phyloP scores from a whole-genome alignment of 2,888 invertebrate species.

The Neelides folsomi region DNA sequence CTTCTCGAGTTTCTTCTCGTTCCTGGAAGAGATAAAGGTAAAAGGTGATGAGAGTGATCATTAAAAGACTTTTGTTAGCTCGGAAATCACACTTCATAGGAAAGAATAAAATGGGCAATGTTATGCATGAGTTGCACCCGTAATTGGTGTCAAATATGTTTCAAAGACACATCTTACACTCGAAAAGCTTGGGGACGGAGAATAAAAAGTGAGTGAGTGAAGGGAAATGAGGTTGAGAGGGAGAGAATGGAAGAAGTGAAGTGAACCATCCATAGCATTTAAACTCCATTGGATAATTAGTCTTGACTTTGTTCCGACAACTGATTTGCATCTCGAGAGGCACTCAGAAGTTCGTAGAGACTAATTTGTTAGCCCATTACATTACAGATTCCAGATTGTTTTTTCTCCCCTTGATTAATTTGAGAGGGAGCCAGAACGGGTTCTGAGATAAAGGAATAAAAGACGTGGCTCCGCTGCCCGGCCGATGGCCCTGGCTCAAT shows the following conservation, averaged over 20 bases:
- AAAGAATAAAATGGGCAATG: too few relatives aligned
- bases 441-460: neutral
- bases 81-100: too few relatives aligned
- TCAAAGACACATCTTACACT: too few relatives aligned
- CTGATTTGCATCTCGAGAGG: constrained; percentile 9
- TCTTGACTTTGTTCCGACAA: constrained; percentile 9
- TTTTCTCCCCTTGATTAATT: constrained; percentile 8
- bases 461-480: neutral
- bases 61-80: too few relatives aligned
- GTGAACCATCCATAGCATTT: constrained; percentile 5
- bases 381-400: constrained; percentile 7
- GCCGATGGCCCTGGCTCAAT: neutral
- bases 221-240: neutral
- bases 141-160: too few relatives aligned
- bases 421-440: constrained; percentile 2
- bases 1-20: too few relatives aligned
- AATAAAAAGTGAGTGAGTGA: neutral
- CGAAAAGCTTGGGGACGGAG: neutral
- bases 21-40: too few relatives aligned
- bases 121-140: too few relatives aligned
- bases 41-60: too few relatives aligned
- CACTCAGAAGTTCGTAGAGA: neutral
- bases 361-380: constrained; percentile 9
- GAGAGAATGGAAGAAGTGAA: neutral
- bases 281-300: constrained; percentile 10